phyloP scores from a whole-genome alignment of 2,797 vertebrate genomes.

The Pachyuromys duprasi region DNA sequence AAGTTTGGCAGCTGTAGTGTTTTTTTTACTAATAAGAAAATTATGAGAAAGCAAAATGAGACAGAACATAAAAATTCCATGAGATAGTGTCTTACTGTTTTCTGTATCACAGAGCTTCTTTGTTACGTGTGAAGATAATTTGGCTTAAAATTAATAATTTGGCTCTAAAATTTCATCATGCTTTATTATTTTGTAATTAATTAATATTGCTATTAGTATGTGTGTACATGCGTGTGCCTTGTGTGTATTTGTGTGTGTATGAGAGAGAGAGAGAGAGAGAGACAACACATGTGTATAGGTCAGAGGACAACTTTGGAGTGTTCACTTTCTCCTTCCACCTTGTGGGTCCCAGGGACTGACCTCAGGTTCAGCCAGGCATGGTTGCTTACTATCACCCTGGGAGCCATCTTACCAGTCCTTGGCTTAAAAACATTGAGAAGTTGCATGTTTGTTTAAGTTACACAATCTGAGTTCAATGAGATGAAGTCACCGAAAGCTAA shows the following conservation, averaged over 20 bases:
- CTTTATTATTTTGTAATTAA: neutral
- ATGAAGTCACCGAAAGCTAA: neutral
- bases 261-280: no score
- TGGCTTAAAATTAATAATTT: constrained; percentile 41
- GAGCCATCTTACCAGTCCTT: neutral
- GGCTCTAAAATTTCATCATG: neutral
- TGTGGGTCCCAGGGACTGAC: neutral
- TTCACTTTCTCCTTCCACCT: neutral
- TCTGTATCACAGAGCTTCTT: neutral
- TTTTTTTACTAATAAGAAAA: constrained; percentile 20
- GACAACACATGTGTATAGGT: neutral
- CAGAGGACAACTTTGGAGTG: neutral
- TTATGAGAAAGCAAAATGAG: neutral
- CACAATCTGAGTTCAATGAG: neutral
- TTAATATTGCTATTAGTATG: neutral
- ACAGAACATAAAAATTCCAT: neutral
- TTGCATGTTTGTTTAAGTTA: neutral
- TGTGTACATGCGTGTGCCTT: no score
- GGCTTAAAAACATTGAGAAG: neutral
- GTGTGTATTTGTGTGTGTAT: neutral
- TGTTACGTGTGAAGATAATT: neutral
- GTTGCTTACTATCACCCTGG: neutral
- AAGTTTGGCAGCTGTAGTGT: neutral
- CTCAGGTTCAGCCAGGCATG: neutral
- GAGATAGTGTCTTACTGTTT: neutral